These are phyloP conservation scores for Pyrochroa serraticornis DNA, from an alignment of 2,888 invertebrate genomes.

Conservation along the genomic window DNA sequence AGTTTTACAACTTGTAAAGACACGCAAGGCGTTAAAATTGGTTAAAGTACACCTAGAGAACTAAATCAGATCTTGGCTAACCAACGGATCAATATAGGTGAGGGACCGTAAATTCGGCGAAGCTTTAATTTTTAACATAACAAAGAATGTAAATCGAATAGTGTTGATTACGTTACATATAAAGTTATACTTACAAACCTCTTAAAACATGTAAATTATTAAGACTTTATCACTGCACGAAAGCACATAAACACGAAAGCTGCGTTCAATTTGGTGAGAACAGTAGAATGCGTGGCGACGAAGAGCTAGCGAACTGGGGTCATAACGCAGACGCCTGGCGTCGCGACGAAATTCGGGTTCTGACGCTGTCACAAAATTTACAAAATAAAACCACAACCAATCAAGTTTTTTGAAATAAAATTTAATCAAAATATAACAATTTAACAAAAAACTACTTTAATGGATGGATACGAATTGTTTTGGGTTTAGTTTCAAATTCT, in stretches of 20 bases:
- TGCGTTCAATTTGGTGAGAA: slow-evolving; percentile 8
- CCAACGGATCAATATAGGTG: slow-evolving; percentile 22
- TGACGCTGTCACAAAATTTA: too few species aligned
- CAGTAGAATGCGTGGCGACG: slow-evolving; percentile 27
- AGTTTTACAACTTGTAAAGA: background rate
- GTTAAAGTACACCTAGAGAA: slow-evolving; percentile 2
- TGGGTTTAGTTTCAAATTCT: background rate
- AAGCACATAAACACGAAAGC: slow-evolving; percentile 18
- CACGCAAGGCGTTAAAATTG: background rate
- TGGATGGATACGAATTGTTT: too few species aligned
- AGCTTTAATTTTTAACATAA: background rate
- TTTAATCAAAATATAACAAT: too few species aligned
- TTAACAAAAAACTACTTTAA: too few species aligned
- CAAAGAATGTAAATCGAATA: background rate
- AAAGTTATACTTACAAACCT: slow-evolving; percentile 12
- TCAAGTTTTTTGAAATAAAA: too few species aligned
- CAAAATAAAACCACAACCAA: too few species aligned
- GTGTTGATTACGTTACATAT: background rate
- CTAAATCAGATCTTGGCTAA: slow-evolving; percentile 11
- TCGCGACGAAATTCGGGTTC: background rate
- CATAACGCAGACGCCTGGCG: slow-evolving; percentile 34
- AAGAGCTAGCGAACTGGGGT: slow-evolving; percentile 26
- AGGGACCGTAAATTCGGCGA: background rate
- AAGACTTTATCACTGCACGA: slow-evolving; percentile 7
- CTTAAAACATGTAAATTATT: slow-evolving; percentile 4